A percentile compares a stretch with the other conserved stretches of the same genome.
Conservation (phyloP, 2,113 vertebrate species). For the Xyrauchen texanus region DNA sequence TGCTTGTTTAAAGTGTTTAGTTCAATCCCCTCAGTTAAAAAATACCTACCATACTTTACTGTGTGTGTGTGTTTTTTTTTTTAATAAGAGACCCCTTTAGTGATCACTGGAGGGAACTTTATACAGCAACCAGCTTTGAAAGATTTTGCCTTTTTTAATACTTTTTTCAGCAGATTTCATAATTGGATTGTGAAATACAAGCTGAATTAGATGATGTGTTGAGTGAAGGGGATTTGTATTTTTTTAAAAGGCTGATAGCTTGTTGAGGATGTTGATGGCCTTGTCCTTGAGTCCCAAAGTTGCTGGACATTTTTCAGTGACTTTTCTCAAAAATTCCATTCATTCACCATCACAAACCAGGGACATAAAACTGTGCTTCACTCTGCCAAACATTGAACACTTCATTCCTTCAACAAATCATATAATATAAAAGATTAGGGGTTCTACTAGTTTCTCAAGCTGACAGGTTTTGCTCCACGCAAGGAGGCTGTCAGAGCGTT, state of each 20-base stretch:
- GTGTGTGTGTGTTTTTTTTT: too few relatives aligned
- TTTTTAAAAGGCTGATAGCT: not conserved
- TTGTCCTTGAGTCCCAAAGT: constrained; percentile 37
- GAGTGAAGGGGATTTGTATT: too few relatives aligned
- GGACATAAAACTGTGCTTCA: not conserved
- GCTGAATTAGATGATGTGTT: too few relatives aligned
- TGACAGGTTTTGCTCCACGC: constrained; percentile 3
- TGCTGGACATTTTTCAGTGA: constrained; percentile 13
- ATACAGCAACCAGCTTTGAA: too few relatives aligned
- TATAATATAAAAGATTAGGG: not conserved
- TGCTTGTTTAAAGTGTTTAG: not conserved
- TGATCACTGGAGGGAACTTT: too few relatives aligned
- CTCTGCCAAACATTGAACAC: not conserved
- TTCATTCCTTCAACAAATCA: constrained; percentile 5
- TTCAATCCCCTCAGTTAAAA: too few relatives aligned
- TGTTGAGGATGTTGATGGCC: constrained; percentile 29
- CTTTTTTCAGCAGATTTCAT: too few relatives aligned
- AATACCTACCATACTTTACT: too few relatives aligned
- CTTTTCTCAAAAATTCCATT: constrained; percentile 21
- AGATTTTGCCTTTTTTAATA: too few relatives aligned
- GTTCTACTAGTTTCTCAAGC: constrained; percentile 1
- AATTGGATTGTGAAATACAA: too few relatives aligned
- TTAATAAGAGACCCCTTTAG: too few relatives aligned
- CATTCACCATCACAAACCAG: constrained; percentile 9
- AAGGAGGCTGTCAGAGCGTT: constrained; percentile 28